Conservation (phyloP, 92 coral and sea anemone genomes). For the Porites evermanni region DNA sequence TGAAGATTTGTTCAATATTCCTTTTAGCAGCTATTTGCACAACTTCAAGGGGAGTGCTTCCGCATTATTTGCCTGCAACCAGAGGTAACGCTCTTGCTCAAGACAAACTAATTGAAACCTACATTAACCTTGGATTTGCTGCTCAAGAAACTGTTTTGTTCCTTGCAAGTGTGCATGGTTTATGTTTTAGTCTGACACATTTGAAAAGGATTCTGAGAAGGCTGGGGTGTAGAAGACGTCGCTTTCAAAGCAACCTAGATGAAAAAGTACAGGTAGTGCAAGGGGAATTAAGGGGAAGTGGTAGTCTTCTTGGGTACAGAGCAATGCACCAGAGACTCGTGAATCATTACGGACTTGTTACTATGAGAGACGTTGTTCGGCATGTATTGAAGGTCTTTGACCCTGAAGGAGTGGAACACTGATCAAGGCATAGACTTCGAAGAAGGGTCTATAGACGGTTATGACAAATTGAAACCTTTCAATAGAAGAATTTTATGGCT, state of each 20-base stretch:
- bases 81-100: conserved; percentile 10
- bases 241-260: conserved; percentile 22
- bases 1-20: not conserved
- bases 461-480: conserved; percentile 51
- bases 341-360: conserved; percentile 26
- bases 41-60: conserved; percentile 11
- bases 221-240: conserved; percentile 41
- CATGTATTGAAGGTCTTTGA: conserved; percentile 35
- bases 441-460: conserved; percentile 39
- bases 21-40: not conserved
- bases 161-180: conserved; percentile 46
- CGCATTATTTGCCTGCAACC: conserved; percentile 3
- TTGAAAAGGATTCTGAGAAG: conserved; percentile 47
- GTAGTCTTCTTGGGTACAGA: conserved; percentile 58
- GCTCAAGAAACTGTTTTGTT: conserved; percentile 42
- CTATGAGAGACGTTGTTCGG: conserved; percentile 51
- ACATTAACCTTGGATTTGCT: conserved; percentile 39
- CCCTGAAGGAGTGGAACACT: conserved; percentile 56
- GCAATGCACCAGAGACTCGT: conserved; percentile 64
- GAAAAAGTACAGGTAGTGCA: conserved; percentile 35
- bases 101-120: conserved; percentile 36
- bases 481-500: conserved; percentile 46
- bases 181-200: conserved; percentile 44
- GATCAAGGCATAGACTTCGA: conserved; percentile 30
- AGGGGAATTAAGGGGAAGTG: conserved; percentile 57